Evolutionary conservation across 2,888 invertebrate genomes (phyloP).

Genomic region (Caenorhabditis wallacei): DNA sequence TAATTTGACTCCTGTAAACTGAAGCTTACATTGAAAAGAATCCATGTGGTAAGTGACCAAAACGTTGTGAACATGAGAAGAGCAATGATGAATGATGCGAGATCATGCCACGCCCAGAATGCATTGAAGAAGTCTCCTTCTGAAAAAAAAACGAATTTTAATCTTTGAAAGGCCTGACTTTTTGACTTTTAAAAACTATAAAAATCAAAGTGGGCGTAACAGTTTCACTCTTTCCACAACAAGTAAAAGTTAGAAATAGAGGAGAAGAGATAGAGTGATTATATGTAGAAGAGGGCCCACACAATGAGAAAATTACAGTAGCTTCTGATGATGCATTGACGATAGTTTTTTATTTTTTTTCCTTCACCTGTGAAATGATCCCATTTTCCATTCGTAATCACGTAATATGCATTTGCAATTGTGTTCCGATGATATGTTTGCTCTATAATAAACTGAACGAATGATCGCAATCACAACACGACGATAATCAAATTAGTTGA

Average conservation of each 20-base stretch:
- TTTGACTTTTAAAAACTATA: neutral
- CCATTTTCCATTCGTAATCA: slow-evolving; percentile 61
- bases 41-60: slow-evolving; percentile 91
- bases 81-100: slow-evolving; percentile 96
- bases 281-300: slow-evolving; percentile 21
- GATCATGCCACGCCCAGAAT: slow-evolving; percentile 98
- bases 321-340: neutral
- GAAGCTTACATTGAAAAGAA: slow-evolving; percentile 71
- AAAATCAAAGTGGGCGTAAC: slow-evolving; percentile 2
- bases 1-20: neutral
- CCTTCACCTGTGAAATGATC: slow-evolving; percentile 55
- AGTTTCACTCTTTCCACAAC: slow-evolving; percentile 45
- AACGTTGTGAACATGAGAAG: slow-evolving; percentile 92
- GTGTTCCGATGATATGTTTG: slow-evolving; percentile 57
- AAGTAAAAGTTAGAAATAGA: slow-evolving; percentile 1
- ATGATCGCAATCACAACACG: slow-evolving; percentile 25
- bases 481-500: neutral
- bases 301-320: slow-evolving; percentile 22
- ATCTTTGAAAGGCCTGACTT: neutral
- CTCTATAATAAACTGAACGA: slow-evolving; percentile 52
- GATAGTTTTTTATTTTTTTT: neutral
- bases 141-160: slow-evolving; percentile 66
- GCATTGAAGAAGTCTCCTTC: slow-evolving; percentile 77
- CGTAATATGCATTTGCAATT: slow-evolving; percentile 45
- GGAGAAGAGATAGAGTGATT: slow-evolving; percentile 31